Base-by-base conservation (phyloP, 2,888 invertebrate species). In the Arge pagana region DNA sequence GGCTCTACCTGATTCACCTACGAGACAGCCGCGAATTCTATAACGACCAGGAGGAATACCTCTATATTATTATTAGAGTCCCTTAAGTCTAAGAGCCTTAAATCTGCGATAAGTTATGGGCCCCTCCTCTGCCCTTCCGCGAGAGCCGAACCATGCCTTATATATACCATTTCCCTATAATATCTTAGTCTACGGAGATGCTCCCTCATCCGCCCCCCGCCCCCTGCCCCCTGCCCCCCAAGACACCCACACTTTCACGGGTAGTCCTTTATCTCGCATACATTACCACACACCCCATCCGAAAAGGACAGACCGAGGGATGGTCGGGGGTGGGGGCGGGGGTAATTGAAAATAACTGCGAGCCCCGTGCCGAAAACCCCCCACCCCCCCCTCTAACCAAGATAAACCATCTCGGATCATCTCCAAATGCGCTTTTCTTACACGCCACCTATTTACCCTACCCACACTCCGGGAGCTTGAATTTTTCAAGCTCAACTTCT, bases 81-180 rank as follows among this genome's bases (percentile, higher is more conserved):
- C 76, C 74, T 76, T 76, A 76, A 76, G 76, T 76, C 76, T 76
- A 75, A 76, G 76, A 76, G 76, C 76, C 74, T 76, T 76, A 76
- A 76, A 76, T 76, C 76, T 76, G 76, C 76, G 76, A 76, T 76
- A 76, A 76, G 75, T 76, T 76, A 76, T 76, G 76, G 71, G 74
- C 67, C 57, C 49, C 52, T 31, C 57, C 52, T 48, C 49, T 37
- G 52, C 31, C 59, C 58, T 41, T 57, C 45, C 57, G 52, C 57
- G 48, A 55, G 52, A 54, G 42, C 42, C 53, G 39, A 54, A 60
- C 41, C 65, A 58, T 66, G 65, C 70, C 71, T 70, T 72, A 65
- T n/a, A n/a, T n/a, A n/a, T 70, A 74, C 71, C 72, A 71, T 74
- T 75, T 70, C 72, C 71, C 70, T 72, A 70, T 74, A 76, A 76